Conservation (phyloP, 2,888 invertebrate species). For the Tetranychus piercei region DNA sequence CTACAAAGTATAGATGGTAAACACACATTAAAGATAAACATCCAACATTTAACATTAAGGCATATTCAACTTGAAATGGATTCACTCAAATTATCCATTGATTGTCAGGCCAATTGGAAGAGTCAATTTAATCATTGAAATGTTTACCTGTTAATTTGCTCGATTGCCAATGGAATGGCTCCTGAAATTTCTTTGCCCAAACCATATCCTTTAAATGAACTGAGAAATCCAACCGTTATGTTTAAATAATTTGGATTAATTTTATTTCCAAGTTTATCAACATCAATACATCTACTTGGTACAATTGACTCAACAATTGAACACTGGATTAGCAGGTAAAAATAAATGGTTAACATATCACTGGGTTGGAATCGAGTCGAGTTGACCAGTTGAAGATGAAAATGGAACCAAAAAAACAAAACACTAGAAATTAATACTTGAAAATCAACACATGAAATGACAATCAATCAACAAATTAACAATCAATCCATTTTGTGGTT, state of each 20-base stretch:
- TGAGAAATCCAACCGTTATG: slow-evolving; percentile 24
- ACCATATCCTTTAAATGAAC: slow-evolving; percentile 19
- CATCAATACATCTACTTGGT: too few species aligned
- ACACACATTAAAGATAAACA: not conserved
- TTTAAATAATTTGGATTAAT: not conserved
- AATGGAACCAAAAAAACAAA: too few species aligned
- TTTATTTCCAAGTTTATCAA: not conserved
- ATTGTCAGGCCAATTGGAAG: not conserved
- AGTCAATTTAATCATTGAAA: not conserved
- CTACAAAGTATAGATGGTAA: not conserved
- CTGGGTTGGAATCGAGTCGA: too few species aligned
- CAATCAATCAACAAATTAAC: too few species aligned
- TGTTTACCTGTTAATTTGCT: slow-evolving; percentile 24
- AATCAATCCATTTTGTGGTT: too few species aligned
- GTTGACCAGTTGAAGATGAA: too few species aligned
- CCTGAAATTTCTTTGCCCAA: slow-evolving; percentile 27
- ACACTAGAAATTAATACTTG: too few species aligned
- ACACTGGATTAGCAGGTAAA: too few species aligned
- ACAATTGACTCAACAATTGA: too few species aligned
- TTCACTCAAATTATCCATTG: not conserved
- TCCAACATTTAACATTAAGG: not conserved
- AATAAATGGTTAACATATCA: too few species aligned
- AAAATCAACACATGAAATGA: too few species aligned
- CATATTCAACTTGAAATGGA: too few species aligned
- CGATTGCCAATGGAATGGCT: slow-evolving; percentile 28